Conservation (phyloP, 2,113 vertebrate species). For the Pterocles burchelli region DNA sequence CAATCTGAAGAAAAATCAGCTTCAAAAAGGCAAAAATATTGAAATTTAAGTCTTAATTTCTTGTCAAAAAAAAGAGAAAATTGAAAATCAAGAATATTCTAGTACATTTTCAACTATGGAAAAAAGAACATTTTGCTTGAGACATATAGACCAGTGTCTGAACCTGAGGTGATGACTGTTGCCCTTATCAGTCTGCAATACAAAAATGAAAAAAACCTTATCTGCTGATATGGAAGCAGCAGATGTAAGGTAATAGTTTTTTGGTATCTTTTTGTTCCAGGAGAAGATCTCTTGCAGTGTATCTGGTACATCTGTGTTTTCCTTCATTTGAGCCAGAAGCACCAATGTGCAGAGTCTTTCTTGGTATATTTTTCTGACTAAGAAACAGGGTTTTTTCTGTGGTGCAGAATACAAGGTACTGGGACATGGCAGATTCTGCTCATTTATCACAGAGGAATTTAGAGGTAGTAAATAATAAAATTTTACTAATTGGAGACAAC, state of each 20-base stretch:
- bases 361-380: background rate
- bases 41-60: background rate
- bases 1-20: background rate
- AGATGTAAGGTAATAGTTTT: background rate
- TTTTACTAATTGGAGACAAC: background rate
- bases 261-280: background rate
- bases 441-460: slow-evolving; percentile 4
- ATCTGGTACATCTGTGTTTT: background rate
- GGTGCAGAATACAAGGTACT: background rate
- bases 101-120: background rate
- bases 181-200: background rate
- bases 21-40: background rate
- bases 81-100: background rate
- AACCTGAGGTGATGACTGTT: background rate
- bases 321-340: background rate
- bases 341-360: background rate
- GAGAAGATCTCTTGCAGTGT: background rate
- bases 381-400: background rate
- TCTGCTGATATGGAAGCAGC: background rate
- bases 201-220: background rate
- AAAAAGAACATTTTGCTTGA: background rate
- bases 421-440: background rate
- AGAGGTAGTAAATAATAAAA: background rate
- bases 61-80: background rate
- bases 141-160: background rate